These are phyloP conservation scores for Euwallacea similis DNA, from an alignment of 1,140 invertebrate species.

Conservation along the genomic window DNA sequence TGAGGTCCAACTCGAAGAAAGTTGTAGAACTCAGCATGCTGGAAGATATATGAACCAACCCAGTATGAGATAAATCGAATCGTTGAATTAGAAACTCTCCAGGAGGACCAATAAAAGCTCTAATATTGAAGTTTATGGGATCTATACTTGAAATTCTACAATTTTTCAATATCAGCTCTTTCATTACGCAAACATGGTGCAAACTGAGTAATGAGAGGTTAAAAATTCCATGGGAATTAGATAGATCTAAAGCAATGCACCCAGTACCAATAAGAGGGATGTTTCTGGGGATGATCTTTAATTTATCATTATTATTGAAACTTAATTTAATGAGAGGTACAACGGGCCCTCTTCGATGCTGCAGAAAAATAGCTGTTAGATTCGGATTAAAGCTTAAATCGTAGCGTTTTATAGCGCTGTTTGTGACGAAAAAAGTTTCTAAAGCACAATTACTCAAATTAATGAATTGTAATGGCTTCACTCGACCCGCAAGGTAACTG, in stretches of 20 bases:
- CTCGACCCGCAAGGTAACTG: no score
- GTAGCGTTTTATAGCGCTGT: neutral
- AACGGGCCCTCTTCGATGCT: neutral
- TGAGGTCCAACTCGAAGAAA: constrained; percentile 9
- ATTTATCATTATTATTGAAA: constrained; percentile 10
- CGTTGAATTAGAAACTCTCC: neutral
- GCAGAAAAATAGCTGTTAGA: neutral
- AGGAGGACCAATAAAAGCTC: neutral
- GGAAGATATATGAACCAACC: constrained; percentile 6
- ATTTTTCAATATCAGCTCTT: neutral
- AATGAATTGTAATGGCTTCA: neutral
- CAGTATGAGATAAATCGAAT: constrained; percentile 13
- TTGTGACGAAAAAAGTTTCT: neutral
- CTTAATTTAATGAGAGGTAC: constrained; percentile 10
- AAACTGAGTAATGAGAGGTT: neutral
- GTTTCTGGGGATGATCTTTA: neutral
- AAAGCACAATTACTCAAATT: constrained; percentile 12
- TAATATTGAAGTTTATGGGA: neutral
- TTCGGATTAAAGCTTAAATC: constrained; percentile 19
- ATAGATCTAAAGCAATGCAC: constrained; percentile 1
- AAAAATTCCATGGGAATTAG: constrained; percentile 6
- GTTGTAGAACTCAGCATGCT: neutral
- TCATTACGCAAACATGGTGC: neutral
- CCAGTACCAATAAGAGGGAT: constrained; percentile 3
- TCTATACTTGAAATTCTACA: neutral